Evolutionary conservation across 2,888 invertebrate species (phyloP).

Genomic region (Lycaena phlaeas): DNA sequence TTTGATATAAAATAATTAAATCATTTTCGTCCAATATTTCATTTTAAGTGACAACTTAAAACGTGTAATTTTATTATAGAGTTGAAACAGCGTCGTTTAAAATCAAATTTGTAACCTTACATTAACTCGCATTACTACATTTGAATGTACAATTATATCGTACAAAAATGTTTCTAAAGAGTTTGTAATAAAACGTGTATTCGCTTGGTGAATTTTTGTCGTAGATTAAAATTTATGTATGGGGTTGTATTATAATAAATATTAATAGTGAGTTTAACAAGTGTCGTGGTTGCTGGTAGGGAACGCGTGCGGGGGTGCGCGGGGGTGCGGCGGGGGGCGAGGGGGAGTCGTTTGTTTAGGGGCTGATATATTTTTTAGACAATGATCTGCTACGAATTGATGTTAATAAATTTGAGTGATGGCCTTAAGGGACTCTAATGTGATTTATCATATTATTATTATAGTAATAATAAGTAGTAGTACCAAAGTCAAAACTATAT

Average conservation of each 20-base stretch:
- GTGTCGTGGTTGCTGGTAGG: slow-evolving; percentile 1
- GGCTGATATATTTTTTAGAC: slow-evolving; percentile 4
- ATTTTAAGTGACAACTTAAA: slow-evolving; percentile 4
- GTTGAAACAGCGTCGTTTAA: slow-evolving; percentile 2
- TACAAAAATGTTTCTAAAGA: too few species aligned
- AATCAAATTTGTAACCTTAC: slow-evolving; percentile 6
- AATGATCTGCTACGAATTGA: too few species aligned
- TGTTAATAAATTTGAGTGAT: too few species aligned
- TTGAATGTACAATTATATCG: too few species aligned
- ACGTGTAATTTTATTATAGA: slow-evolving; percentile 3
- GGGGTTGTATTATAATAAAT: slow-evolving; percentile 8
- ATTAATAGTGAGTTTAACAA: slow-evolving; percentile 8
- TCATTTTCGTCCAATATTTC: neutral
- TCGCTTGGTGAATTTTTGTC: too few species aligned
- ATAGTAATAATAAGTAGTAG: too few species aligned
- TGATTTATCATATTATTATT: too few species aligned
- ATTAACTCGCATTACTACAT: neutral
- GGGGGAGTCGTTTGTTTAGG: slow-evolving; percentile 5
- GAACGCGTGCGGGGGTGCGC: neutral
- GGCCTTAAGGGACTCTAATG: too few species aligned
- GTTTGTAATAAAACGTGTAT: too few species aligned
- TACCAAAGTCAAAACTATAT: too few species aligned
- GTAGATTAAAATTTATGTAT: neutral
- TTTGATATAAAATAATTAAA: neutral
- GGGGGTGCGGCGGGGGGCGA: neutral